Evolutionary conservation across 2,888 invertebrate species (phyloP).

Genomic region (Ophion ventricosus): DNA sequence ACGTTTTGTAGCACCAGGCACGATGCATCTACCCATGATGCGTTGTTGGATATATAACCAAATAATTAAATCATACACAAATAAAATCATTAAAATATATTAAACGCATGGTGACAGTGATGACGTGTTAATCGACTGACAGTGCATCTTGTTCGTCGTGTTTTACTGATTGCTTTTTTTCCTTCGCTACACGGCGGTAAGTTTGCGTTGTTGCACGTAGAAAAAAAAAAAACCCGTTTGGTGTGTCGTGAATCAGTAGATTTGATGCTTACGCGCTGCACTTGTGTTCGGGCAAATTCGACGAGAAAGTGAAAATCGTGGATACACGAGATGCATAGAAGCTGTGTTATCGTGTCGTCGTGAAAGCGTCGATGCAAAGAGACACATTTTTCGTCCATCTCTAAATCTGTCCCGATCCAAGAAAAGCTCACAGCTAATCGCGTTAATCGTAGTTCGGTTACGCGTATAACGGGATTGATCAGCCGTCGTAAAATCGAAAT

Average conservation of each 20-base stretch:
- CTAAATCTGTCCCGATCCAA: too few relatives aligned
- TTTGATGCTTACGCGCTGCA: not conserved
- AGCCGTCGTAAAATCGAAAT: conserved; percentile 38
- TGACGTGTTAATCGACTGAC: conserved; percentile 9
- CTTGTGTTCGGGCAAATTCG: conserved; percentile 9
- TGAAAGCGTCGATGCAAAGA: not conserved
- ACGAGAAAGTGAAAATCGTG: not conserved
- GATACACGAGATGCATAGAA: not conserved
- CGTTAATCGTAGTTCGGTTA: not conserved
- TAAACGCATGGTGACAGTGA: conserved; percentile 51
- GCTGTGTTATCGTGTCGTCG: not conserved
- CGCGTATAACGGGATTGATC: not conserved
- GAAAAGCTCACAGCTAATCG: not conserved
- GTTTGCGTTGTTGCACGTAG: conserved; percentile 34
- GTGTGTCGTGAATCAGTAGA: conserved; percentile 2
- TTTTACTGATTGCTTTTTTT: conserved; percentile 21
- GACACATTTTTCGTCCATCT: too few relatives aligned
- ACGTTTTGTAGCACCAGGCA: conserved; percentile 28
- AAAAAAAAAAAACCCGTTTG: conserved; percentile 5
- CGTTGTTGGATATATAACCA: not conserved
- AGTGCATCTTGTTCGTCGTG: conserved; percentile 52
- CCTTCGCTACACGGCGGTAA: not conserved
- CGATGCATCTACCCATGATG: conserved; percentile 27
- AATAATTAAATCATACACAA: not conserved
- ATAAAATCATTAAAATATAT: not conserved